Evolutionary conservation across 2,888 invertebrate genomes (phyloP).

Genomic region (Cerastis leucographa): DNA sequence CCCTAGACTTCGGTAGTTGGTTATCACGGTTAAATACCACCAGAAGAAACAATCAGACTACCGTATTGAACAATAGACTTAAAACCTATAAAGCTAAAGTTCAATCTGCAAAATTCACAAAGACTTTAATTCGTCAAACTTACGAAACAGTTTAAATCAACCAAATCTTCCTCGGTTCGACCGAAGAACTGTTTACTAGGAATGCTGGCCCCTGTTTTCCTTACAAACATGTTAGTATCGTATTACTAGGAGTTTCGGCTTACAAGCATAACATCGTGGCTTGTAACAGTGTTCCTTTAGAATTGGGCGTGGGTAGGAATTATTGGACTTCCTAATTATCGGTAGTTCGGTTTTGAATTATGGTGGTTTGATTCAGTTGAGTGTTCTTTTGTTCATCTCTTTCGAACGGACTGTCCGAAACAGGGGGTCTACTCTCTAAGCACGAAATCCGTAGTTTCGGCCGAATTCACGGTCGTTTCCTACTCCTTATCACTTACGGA

Average conservation of each 20-base stretch:
- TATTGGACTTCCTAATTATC: slow-evolving; percentile 49
- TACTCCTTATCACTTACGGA: too few relatives aligned
- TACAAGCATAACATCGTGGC: slow-evolving; percentile 75
- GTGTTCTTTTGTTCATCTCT: not conserved
- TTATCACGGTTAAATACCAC: rapidly evolving
- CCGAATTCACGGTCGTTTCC: too few relatives aligned
- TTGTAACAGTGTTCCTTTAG: slow-evolving; percentile 63
- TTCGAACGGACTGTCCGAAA: too few relatives aligned
- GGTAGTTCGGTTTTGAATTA: slow-evolving; percentile 12
- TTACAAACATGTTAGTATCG: slow-evolving; percentile 74
- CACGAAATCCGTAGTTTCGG: too few relatives aligned
- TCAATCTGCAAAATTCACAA: not conserved
- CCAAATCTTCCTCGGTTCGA: slow-evolving; percentile 31
- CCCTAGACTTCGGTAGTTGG: not conserved
- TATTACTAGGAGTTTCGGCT: slow-evolving; percentile 72
- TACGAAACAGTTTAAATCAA: slow-evolving; percentile 32
- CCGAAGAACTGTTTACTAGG: slow-evolving; percentile 63
- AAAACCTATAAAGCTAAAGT: not conserved
- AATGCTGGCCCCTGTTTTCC: slow-evolving; percentile 73
- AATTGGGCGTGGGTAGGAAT: slow-evolving; percentile 42
- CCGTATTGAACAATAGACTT: not conserved
- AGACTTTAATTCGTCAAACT: slow-evolving; percentile 26
- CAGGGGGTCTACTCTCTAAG: too few relatives aligned
- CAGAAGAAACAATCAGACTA: not conserved
- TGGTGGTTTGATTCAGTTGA: slow-evolving; percentile 25